Base-by-base conservation (phyloP, 2,888 invertebrate genomes). In the Baronia brevicornis region DNA sequence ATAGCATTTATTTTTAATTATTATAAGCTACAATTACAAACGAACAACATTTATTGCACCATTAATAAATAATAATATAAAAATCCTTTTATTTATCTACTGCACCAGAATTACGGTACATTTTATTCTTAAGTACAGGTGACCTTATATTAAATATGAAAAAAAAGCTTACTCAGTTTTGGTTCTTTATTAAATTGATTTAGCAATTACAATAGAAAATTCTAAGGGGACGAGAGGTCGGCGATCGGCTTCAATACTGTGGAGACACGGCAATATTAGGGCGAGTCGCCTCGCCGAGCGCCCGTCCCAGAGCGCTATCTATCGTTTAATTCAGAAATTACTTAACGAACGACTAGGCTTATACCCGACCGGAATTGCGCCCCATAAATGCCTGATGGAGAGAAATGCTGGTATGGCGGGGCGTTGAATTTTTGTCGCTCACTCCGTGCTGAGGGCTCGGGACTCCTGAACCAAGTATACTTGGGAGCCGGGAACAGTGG, bases 391-490 rank as follows among this genome's bases (percentile, higher is more conserved):
- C 61, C 43, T 61, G 67, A 45, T 67, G 60, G 57, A 62, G 60
- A 72, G 69, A 79, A 80, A 80, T 79, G 78, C 78, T 77, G 73
- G 50, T 69, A 60, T 58, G 46, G 48, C 55, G 72, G 68, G 71
- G 71, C 64, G 58, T 17, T 5, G 44, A 33, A 42, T 48, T 44
- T 43, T 39, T 44, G 50, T 41, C 43, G 54, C 59, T 74, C 69
- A 72, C 68, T 82, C 82, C 46, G 79, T 56, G 79, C 80, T 79
- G 66, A 88, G 84, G 63, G 88, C 88, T 66, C 88, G 91, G 73
- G 92, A 90, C 85, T 94, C 94, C 86, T 94, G 93, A 53, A 95
- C 94, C 77, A 95, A 88, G 86, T 94, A 94, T 60, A 95, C 94
- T 86, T 93, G 93, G 67, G 94, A 94, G 62, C 95, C 95, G 79